phyloP scores from a whole-genome alignment of 2,888 invertebrate genomes.

The Rhingia campestris region DNA sequence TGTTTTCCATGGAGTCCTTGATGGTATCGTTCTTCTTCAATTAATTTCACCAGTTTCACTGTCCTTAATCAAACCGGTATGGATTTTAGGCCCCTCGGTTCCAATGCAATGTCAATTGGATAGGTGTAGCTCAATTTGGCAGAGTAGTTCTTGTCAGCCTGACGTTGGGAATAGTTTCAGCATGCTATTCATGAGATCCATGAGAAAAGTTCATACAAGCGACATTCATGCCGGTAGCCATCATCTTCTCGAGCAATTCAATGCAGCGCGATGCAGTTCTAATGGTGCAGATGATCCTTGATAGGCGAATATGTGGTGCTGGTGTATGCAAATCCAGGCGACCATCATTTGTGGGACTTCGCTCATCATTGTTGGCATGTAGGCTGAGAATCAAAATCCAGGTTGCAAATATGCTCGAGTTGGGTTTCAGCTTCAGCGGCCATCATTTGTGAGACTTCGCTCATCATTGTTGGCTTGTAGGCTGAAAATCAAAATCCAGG shows the following conservation, averaged over 20 bases:
- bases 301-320: constrained; percentile 93
- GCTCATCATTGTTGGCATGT: no score
- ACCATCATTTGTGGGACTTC: no score
- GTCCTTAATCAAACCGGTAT: constrained; percentile 96
- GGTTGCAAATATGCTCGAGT: constrained; percentile 95
- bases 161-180: constrained; percentile 93
- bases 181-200: constrained; percentile 97
- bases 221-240: constrained; percentile 98
- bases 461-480: constrained; percentile 73
- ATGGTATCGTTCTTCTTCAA: constrained; percentile 92
- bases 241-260: constrained; percentile 94
- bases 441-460: constrained; percentile 83
- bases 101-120: constrained; percentile 96
- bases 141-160: constrained; percentile 91
- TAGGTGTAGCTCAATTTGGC: constrained; percentile 88
- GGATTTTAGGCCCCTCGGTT: constrained; percentile 99
- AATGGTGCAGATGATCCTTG: constrained; percentile 99
- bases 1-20: constrained; percentile 89
- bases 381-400: constrained; percentile 84
- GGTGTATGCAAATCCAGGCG: constrained; percentile 96
- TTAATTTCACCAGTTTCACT: constrained; percentile 94
- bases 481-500: no score
- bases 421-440: constrained; percentile 88
- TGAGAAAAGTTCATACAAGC: constrained; percentile 98
- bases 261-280: constrained; percentile 93